phyloP scores from a whole-genome alignment of 2,797 vertebrate species.

The Kryptolebias ocellatus region DNA sequence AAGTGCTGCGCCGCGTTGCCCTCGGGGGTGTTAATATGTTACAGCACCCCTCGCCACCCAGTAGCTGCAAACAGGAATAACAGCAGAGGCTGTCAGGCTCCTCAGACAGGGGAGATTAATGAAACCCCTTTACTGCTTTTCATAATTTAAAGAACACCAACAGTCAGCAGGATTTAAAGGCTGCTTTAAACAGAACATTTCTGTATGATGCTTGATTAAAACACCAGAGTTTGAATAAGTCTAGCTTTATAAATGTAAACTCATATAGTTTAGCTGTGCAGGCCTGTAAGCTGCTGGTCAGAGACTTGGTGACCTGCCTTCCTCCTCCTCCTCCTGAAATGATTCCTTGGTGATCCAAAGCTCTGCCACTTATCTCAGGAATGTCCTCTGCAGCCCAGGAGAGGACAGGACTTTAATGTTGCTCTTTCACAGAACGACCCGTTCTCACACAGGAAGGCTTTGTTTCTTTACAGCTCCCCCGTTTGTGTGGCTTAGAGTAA shows the following conservation, averaged over 20 bases:
- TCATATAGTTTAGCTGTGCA: background rate
- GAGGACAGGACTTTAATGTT: slow-evolving; percentile 67
- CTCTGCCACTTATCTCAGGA: slow-evolving; percentile 78
- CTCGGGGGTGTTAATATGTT: slow-evolving; percentile 49
- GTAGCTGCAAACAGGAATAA: slow-evolving; percentile 21
- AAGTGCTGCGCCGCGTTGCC: slow-evolving; percentile 23
- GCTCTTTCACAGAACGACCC: slow-evolving; percentile 60
- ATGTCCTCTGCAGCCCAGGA: slow-evolving; percentile 68
- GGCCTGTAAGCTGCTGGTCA: slow-evolving; percentile 9
- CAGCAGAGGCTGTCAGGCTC: slow-evolving; percentile 30
- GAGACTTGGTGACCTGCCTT: slow-evolving; percentile 24
- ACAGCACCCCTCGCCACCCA: background rate
- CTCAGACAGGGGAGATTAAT: slow-evolving; percentile 26
- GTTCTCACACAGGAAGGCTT: slow-evolving; percentile 62
- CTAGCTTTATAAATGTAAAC: background rate
- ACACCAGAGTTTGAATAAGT: background rate
- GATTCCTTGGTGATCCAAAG: slow-evolving; percentile 62
- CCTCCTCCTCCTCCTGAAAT: slow-evolving; percentile 27
- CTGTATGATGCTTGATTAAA: slow-evolving; percentile 11
- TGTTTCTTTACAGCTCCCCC: slow-evolving; percentile 52
- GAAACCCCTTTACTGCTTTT: slow-evolving; percentile 22
- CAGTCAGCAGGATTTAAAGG: slow-evolving; percentile 16
- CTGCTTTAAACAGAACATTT: slow-evolving; percentile 5
- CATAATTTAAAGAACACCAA: background rate
- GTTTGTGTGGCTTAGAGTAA: slow-evolving; percentile 28